Base-by-base conservation (phyloP, 2,797 vertebrate species). In the Sylvia borin region DNA sequence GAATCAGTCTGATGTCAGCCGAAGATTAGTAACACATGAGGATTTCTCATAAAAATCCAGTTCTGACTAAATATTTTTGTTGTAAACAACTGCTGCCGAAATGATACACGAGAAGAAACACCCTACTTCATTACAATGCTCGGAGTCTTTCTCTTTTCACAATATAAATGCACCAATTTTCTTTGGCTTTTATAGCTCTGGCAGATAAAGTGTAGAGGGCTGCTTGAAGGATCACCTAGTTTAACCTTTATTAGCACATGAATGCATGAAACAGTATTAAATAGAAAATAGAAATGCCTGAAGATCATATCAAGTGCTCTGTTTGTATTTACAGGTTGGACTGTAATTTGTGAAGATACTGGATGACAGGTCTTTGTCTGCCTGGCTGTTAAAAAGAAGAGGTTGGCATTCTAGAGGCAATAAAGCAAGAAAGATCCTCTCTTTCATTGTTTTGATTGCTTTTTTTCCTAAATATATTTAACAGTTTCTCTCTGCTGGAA, bases 31-130 rank as follows among this genome's bases (percentile, higher is more conserved):
- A 93, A 95, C 72, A 94, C 68, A 88, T 71, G 93, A 94, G 50
- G 68, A 90, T 93, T 97, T 97, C 82, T 95, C 95, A 95, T 94
- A 95, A 96, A 96, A 95, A 94, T 79, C 80, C 48, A 84, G 84
- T 95, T 94, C 93, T 90, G 79, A 89, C 78, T 95, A 96, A 96
- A 96, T 97, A 84, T 89, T 96, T 96, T 90, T 92, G 73, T 87
- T 94, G 94, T 90, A 95, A 97, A 95, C 94, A 97, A 90, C 90
- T 92, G 87, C 91, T 93, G 72, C 55, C 85, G 93, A 94, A 92
- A 95, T 85, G 68, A 88, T 88, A 93, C 67, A 91, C 0, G 4
- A 79, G 65, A 93, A 85, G 55, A 88, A 90, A 93, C 61, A 54
- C 42, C 31, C 57, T 74, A 26, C 90, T 96, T 90, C 60, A 83